Evolutionary conservation across 2,113 vertebrate species (phyloP).

Genomic region (Corythornis madagascariensis): DNA sequence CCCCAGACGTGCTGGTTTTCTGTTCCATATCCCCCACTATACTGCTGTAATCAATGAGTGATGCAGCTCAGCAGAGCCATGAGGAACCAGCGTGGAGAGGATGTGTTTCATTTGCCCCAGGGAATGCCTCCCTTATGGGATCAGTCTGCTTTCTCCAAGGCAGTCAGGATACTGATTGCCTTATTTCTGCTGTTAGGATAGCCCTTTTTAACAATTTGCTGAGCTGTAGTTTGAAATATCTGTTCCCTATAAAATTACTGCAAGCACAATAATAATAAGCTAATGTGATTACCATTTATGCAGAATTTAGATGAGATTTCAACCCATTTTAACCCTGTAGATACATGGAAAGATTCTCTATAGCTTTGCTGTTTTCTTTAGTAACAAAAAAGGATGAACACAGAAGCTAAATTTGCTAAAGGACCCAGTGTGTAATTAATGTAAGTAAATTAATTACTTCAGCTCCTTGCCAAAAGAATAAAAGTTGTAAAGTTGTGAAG

Average conservation of each 20-base stretch:
- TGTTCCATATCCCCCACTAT: rapidly evolving
- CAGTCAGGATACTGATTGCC: neutral
- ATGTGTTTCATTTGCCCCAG: neutral
- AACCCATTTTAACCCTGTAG: neutral
- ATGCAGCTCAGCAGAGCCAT: neutral
- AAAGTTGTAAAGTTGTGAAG: neutral
- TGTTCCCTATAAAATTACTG: neutral
- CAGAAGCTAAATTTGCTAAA: neutral
- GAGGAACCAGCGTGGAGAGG: rapidly evolving
- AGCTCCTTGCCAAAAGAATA: neutral
- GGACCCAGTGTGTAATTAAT: neutral
- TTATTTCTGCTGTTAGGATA: neutral
- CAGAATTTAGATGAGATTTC: neutral
- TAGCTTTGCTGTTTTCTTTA: neutral
- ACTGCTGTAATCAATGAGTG: rapidly evolving
- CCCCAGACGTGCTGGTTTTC: neutral
- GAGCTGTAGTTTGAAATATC: neutral
- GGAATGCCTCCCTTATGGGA: neutral
- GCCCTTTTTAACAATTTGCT: neutral
- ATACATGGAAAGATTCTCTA: neutral
- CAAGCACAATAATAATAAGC: neutral
- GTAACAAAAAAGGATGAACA: neutral
- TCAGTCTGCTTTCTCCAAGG: rapidly evolving
- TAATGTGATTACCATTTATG: neutral
- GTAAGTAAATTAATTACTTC: neutral